Evolutionary conservation across 2,888 invertebrate genomes (phyloP).

Genomic region (Allophyes oxyacanthae): DNA sequence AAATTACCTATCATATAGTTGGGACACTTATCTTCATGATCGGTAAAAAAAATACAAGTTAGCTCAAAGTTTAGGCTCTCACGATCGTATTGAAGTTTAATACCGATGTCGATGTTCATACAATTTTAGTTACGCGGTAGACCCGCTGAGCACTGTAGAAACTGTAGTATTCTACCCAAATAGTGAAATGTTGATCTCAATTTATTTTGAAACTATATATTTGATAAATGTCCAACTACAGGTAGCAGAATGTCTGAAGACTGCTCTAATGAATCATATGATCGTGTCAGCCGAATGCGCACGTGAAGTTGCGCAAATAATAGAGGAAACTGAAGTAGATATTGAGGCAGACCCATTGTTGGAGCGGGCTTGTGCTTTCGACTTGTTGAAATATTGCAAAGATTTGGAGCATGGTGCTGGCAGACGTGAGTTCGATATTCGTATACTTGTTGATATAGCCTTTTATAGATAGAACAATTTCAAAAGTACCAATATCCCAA

Average conservation of each 20-base stretch:
- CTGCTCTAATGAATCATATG: constrained; percentile 92
- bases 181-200: no score
- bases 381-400: constrained; percentile 94
- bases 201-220: no score
- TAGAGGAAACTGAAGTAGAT: constrained; percentile 97
- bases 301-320: constrained; percentile 95
- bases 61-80: no score
- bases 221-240: constrained; percentile 53
- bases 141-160: no score
- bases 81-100: no score
- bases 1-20: no score
- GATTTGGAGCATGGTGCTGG: constrained; percentile 96
- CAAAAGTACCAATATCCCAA: neutral
- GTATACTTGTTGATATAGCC: no score
- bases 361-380: constrained; percentile 96
- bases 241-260: constrained; percentile 97
- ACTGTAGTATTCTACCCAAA: no score
- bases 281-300: constrained; percentile 94
- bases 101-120: no score
- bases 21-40: no score
- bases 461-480: neutral
- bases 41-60: no score
- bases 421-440: constrained; percentile 95
- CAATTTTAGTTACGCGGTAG: no score
- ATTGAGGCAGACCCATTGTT: constrained; percentile 98